Conservation (phyloP, 2,113 vertebrate species). For the Myxocyprinus asiaticus region DNA sequence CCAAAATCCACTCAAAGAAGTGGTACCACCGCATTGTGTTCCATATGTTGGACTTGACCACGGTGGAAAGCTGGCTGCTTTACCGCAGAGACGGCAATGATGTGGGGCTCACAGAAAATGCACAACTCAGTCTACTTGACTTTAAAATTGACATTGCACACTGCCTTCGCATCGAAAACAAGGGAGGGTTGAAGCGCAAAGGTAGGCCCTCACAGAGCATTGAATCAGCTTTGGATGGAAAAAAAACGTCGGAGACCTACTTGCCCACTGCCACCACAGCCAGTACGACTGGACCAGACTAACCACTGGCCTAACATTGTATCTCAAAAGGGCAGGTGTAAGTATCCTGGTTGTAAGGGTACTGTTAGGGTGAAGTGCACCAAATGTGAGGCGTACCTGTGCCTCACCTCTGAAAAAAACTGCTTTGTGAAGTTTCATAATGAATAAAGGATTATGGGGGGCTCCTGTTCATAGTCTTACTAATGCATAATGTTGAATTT, state of each 20-base stretch:
- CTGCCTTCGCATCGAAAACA: background rate
- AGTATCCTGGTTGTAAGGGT: background rate
- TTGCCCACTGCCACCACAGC: background rate
- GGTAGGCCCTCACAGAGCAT: no score
- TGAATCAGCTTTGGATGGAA: no score
- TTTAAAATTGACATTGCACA: slow-evolving; percentile 4
- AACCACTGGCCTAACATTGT: background rate
- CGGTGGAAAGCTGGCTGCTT: no score
- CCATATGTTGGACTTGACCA: background rate
- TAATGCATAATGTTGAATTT: no score
- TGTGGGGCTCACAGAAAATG: background rate
- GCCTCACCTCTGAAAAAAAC: no score
- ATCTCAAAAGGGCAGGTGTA: background rate
- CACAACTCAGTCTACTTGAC: background rate
- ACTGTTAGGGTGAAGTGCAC: background rate
- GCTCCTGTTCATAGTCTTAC: no score
- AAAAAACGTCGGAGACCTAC: no score
- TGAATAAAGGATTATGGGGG: no score
- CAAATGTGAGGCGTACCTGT: background rate
- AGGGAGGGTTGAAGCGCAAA: no score
- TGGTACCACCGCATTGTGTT: slow-evolving; percentile 20
- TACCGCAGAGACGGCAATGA: no score
- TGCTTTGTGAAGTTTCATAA: no score
- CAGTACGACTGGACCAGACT: background rate
- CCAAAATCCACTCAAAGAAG: slow-evolving; percentile 11